Evolutionary conservation across 2,113 vertebrate species (phyloP).

Genomic region (Galbula dea): DNA sequence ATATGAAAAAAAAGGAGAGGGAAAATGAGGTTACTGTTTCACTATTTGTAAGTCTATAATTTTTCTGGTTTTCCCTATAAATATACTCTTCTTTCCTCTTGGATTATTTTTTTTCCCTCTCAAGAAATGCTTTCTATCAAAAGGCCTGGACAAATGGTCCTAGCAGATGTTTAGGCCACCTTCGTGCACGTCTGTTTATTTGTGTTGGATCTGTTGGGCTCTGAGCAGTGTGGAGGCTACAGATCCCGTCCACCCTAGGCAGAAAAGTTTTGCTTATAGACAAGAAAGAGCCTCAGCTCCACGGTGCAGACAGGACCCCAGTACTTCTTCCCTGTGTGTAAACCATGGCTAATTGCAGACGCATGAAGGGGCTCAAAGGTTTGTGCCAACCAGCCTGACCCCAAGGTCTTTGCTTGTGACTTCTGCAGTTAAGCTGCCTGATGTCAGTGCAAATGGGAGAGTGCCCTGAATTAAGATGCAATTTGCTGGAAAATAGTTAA

Average conservation of each 20-base stretch:
- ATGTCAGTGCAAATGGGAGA: neutral
- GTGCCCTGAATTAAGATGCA: neutral
- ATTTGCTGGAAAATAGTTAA: neutral
- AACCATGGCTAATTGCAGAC: neutral
- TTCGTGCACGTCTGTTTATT: neutral
- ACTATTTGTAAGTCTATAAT: neutral
- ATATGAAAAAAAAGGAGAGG: neutral
- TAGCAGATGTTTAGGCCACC: conserved; percentile 13
- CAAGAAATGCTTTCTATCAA: neutral
- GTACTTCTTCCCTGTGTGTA: neutral
- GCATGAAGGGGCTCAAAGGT: rapidly evolving
- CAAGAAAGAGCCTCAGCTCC: neutral
- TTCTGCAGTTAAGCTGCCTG: neutral
- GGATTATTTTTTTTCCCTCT: neutral
- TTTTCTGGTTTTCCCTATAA: neutral
- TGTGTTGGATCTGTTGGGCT: neutral
- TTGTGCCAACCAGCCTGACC: neutral
- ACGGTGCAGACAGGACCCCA: neutral
- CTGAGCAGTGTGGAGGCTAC: neutral
- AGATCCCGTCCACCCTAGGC: neutral
- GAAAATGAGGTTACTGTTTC: neutral
- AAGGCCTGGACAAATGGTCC: neutral
- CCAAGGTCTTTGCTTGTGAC: neutral
- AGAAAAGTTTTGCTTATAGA: neutral
- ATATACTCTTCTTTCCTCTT: neutral